Conservation (phyloP, 2,888 invertebrate species). For the Heliconius erato region DNA sequence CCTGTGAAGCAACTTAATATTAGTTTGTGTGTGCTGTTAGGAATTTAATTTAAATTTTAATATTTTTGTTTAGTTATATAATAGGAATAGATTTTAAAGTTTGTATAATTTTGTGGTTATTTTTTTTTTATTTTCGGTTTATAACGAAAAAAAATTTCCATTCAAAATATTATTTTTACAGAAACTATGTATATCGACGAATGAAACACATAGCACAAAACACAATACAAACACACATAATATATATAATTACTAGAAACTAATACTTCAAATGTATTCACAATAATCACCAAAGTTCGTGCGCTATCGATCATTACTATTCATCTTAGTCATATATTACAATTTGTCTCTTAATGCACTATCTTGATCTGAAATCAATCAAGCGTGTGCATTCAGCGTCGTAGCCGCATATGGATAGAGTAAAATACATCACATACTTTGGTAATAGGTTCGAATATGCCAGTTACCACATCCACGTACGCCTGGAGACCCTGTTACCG, state of each 20-base stretch:
- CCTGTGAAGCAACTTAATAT: constrained; percentile 11
- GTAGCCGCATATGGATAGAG: not conserved
- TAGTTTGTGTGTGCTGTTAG: not conserved
- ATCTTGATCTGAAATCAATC: constrained; percentile 49
- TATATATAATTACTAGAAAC: not conserved
- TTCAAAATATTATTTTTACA: not conserved
- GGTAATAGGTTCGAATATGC: constrained; percentile 20
- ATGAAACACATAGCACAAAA: too few species aligned
- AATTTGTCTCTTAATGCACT: constrained; percentile 49
- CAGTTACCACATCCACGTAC: constrained; percentile 2
- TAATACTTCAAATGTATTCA: not conserved
- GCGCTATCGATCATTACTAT: constrained; percentile 22
- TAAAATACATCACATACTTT: constrained; percentile 34
- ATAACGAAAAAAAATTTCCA: not conserved
- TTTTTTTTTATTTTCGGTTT: not conserved
- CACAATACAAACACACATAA: not conserved
- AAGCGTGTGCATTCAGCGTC: constrained; percentile 40
- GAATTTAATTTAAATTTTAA: not conserved
- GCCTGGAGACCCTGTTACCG: constrained; percentile 47
- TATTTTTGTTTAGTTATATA: not conserved
- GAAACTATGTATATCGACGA: not conserved
- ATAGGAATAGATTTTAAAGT: not conserved
- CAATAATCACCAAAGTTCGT: constrained; percentile 24
- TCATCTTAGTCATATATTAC: constrained; percentile 44
- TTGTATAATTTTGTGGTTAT: not conserved